phyloP scores from a whole-genome alignment of 2,113 vertebrate species.

The Pimephales promelas region DNA sequence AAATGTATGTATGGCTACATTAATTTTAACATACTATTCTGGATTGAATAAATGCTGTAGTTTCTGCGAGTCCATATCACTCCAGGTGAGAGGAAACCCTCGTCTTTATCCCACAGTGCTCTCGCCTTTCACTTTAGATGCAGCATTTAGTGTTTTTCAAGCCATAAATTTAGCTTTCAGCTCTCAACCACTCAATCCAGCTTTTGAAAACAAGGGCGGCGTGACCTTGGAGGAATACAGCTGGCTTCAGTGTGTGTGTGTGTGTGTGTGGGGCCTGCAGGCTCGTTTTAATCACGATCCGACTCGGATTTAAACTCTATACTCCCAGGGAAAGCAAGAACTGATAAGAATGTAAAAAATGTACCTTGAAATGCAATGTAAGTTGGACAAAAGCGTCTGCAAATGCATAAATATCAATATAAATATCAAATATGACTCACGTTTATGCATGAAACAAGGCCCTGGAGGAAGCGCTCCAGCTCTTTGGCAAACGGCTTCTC shows the following conservation, averaged over 20 bases:
- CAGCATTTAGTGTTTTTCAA: neutral
- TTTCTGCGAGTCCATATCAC: no score
- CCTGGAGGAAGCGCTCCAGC: constrained; percentile 69
- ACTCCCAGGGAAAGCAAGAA: no score
- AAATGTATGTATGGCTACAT: no score
- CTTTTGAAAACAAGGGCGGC: neutral
- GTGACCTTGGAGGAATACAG: neutral
- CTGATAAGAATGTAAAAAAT: no score
- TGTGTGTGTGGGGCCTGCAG: neutral
- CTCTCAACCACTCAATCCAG: neutral
- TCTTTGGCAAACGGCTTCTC: constrained; percentile 70
- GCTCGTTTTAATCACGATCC: neutral
- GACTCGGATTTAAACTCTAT: neutral
- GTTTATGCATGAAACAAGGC: constrained; percentile 62
- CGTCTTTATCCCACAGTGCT: neutral
- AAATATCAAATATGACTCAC: no score
- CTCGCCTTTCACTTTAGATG: neutral
- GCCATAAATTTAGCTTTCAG: neutral
- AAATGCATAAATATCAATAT: no score
- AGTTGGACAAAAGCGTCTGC: no score
- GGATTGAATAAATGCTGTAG: no score
- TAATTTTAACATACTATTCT: no score
- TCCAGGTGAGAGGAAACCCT: neutral
- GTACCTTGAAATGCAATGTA: no score
- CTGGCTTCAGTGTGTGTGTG: neutral